phyloP scores from a whole-genome alignment of 2,113 vertebrate genomes.

The Columba janthina region DNA sequence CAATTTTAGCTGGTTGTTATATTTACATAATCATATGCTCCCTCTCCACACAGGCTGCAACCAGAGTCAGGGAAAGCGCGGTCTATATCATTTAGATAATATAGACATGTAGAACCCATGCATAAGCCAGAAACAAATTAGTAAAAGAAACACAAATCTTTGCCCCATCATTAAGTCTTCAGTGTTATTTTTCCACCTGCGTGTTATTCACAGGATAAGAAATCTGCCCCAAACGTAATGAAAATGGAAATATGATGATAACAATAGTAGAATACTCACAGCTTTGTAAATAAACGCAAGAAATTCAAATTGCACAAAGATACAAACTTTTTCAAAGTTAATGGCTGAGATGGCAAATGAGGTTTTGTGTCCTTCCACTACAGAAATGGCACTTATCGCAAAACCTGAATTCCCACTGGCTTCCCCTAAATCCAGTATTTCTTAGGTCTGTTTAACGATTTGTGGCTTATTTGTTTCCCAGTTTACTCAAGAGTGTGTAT shows the following conservation, averaged over 20 bases:
- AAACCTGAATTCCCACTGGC: background rate
- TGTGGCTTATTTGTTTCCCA: background rate
- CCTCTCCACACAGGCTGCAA: background rate
- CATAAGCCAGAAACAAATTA: background rate
- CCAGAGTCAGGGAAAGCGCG: background rate
- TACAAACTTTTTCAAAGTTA: background rate
- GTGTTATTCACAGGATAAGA: background rate
- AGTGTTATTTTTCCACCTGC: background rate
- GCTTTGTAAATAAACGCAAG: background rate
- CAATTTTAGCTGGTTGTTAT: background rate
- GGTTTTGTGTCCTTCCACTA: background rate
- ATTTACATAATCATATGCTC: background rate
- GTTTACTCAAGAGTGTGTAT: background rate
- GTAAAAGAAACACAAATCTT: background rate
- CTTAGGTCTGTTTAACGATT: background rate
- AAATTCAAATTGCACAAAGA: background rate
- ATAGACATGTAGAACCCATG: accelerated
- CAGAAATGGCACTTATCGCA: background rate
- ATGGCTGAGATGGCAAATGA: background rate
- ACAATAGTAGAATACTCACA: background rate
- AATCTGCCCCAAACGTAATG: background rate
- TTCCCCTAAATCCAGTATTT: background rate
- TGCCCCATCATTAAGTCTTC: background rate
- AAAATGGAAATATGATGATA: background rate
- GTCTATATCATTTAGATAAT: background rate